phyloP scores from a whole-genome alignment of 2,888 invertebrate species.

The Punctoribates punctum region DNA sequence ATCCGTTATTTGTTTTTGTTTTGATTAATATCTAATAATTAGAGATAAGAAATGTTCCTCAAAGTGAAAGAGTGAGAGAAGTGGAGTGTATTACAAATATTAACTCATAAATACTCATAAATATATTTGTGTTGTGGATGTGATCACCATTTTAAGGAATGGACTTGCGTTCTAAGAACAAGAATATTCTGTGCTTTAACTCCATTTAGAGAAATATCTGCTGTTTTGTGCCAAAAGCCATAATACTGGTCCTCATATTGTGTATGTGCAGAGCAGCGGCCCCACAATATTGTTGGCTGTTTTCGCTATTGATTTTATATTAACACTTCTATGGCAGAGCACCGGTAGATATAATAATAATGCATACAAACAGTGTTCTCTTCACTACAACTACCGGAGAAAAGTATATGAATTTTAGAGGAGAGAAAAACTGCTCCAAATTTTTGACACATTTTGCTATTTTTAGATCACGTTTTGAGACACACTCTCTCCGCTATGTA shows the following conservation, averaged over 20 bases:
- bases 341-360: not conserved
- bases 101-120: not conserved
- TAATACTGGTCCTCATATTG: not conserved
- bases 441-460: not conserved
- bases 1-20: too few relatives aligned
- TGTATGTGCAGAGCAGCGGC: not conserved
- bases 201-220: not conserved
- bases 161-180: slow-evolving; percentile 26
- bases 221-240: not conserved
- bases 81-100: not conserved
- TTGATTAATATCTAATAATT: too few relatives aligned
- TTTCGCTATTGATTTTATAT: slow-evolving; percentile 27
- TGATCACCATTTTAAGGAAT: slow-evolving; percentile 18
- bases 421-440: not conserved
- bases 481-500: not conserved
- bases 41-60: too few relatives aligned
- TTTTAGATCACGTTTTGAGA: not conserved
- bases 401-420: not conserved
- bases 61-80: not conserved
- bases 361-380: not conserved
- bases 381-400: not conserved
- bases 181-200: not conserved
- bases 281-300: not conserved
- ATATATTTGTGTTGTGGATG: not conserved
- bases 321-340: slow-evolving; percentile 7